phyloP scores from a whole-genome alignment of 2,888 invertebrate genomes.

The Drosophila incognita region DNA sequence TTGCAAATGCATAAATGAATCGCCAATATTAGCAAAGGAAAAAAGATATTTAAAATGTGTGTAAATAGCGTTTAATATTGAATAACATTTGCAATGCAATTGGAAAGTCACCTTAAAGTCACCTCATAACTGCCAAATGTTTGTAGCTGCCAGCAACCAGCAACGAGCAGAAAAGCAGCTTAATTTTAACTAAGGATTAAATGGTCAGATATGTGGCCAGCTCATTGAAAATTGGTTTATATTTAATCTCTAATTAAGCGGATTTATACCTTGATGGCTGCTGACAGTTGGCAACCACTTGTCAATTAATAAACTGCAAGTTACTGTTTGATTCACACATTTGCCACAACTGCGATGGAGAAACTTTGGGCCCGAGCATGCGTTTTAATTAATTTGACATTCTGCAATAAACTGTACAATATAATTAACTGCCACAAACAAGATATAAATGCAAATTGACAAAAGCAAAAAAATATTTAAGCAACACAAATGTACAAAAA shows the following conservation, averaged over 20 bases:
- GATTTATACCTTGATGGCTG: slow-evolving; percentile 69
- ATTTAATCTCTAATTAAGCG: slow-evolving; percentile 68
- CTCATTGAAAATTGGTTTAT: slow-evolving; percentile 25
- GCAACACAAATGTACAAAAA: slow-evolving; percentile 7
- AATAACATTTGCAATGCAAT: slow-evolving; percentile 15
- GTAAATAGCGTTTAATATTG: slow-evolving; percentile 4
- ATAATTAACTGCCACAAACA: slow-evolving; percentile 77
- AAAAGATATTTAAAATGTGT: background rate
- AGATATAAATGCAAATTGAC: slow-evolving; percentile 69
- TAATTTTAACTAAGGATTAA: slow-evolving; percentile 1
- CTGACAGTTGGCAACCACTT: slow-evolving; percentile 71
- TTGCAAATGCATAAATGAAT: slow-evolving; percentile 34
- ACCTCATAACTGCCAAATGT: background rate
- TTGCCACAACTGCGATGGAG: background rate
- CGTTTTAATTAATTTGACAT: slow-evolving; percentile 80
- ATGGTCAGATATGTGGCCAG: no score
- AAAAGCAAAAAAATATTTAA: slow-evolving; percentile 33
- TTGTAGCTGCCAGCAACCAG: background rate
- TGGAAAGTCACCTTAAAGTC: background rate
- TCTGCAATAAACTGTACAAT: slow-evolving; percentile 76
- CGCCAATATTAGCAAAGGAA: background rate
- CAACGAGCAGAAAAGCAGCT: no score
- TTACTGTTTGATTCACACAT: slow-evolving; percentile 26
- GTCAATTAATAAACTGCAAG: slow-evolving; percentile 58
- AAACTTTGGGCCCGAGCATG: slow-evolving; percentile 33